These are phyloP conservation scores for Dusona sp. DNA, from an alignment of 2,888 invertebrate genomes.

Conservation along the genomic window DNA sequence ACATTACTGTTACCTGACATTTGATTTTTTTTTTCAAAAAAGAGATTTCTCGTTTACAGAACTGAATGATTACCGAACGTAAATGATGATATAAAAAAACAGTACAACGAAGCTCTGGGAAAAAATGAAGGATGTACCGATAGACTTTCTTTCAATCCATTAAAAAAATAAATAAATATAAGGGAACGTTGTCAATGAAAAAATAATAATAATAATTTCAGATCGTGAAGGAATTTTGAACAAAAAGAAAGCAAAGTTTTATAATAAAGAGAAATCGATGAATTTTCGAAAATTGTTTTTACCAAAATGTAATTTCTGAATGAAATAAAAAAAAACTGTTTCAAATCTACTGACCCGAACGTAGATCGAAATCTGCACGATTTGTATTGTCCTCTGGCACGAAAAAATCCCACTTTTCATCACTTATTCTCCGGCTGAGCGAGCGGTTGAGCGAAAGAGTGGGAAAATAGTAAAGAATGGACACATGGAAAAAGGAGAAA, in stretches of 20 bases:
- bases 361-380: conserved; percentile 15
- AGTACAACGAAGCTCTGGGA: too few species aligned
- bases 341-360: neutral
- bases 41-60: too few species aligned
- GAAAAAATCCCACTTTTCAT: conserved; percentile 37
- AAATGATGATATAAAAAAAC: too few species aligned
- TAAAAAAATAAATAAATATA: too few species aligned
- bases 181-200: too few species aligned
- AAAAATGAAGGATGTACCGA: too few species aligned
- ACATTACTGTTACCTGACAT: too few species aligned
- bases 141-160: too few species aligned
- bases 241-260: neutral
- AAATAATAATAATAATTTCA: too few species aligned
- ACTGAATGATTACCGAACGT: too few species aligned
- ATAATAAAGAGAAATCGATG: neutral
- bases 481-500: neutral
- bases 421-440: conserved; percentile 34
- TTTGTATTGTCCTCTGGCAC: conserved; percentile 13
- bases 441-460: conserved; percentile 29
- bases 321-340: neutral
- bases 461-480: conserved; percentile 42
- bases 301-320: neutral
- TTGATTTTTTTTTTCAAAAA: too few species aligned
- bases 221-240: too few species aligned
- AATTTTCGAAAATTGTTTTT: neutral